Percentiles rank a stretch among this genome's conserved stretches.
Evolutionary conservation across 2,797 vertebrate species (phyloP).

Genomic region (Triplophysa yarkandensis): DNA sequence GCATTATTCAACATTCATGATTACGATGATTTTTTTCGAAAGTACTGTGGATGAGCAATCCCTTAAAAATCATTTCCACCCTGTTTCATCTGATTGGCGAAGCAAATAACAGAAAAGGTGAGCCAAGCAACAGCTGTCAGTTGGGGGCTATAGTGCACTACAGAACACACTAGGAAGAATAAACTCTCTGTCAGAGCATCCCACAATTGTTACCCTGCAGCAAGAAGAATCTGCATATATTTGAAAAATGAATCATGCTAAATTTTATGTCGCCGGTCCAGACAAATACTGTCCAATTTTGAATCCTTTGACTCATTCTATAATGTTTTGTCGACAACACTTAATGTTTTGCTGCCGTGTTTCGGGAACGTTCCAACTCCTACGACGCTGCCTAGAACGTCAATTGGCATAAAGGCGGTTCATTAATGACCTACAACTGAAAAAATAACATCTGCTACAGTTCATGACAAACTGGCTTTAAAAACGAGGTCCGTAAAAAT

Average conservation of each 20-base stretch:
- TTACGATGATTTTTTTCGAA: not conserved
- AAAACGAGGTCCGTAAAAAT: conserved; percentile 62
- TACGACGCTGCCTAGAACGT: not conserved
- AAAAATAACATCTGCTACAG: conserved; percentile 26
- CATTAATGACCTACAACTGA: not conserved
- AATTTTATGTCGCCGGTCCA: conserved; percentile 7
- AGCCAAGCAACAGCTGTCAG: conserved; percentile 66
- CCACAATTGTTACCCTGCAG: conserved; percentile 18
- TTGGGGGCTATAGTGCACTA: conserved; percentile 61
- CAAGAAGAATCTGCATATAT: not conserved
- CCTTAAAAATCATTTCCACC: conserved; percentile 49
- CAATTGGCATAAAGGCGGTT: conserved; percentile 2
- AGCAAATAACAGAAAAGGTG: conserved; percentile 42
- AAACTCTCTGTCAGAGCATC: conserved; percentile 60
- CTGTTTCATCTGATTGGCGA: conserved; percentile 51
- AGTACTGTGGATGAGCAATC: not conserved
- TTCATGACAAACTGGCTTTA: conserved; percentile 52
- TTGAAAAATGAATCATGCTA: not conserved
- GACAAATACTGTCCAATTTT: conserved; percentile 17
- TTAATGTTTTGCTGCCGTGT: not conserved
- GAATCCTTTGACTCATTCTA: not conserved
- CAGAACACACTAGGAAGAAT: conserved; percentile 55
- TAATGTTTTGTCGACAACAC: not conserved
- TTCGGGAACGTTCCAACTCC: not conserved
- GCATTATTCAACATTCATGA: not conserved